A percentile compares a stretch with the other conserved stretches of the same genome.
phyloP scores from a whole-genome alignment of 2,113 vertebrate genomes.

The Albula glossodonta region DNA sequence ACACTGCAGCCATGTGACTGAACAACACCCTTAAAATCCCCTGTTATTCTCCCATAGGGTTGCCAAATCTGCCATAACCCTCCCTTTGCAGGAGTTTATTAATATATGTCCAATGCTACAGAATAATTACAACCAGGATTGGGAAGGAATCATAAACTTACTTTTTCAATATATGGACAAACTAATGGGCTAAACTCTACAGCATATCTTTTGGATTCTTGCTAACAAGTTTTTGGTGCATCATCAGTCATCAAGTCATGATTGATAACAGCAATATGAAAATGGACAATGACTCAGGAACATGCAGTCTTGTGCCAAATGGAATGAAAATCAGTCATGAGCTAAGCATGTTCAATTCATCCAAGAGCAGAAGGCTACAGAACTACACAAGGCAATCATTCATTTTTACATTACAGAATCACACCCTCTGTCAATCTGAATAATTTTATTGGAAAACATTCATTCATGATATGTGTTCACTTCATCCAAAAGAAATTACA shows the following conservation, averaged over 20 bases:
- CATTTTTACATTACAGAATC: not conserved
- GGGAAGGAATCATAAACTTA: too few relatives aligned
- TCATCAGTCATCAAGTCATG: not conserved
- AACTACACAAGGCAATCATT: not conserved
- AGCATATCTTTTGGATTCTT: too few relatives aligned
- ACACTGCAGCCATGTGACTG: too few relatives aligned
- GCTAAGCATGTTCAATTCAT: not conserved
- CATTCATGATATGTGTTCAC: not conserved
- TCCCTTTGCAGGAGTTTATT: not conserved
- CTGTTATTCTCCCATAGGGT: not conserved
- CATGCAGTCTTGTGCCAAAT: not conserved
- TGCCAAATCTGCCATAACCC: not conserved
- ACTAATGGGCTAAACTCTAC: too few relatives aligned
- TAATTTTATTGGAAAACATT: not conserved
- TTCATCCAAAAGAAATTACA: not conserved
- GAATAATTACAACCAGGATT: not conserved
- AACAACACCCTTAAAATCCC: too few relatives aligned
- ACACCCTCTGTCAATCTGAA: not conserved
- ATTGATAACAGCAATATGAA: not conserved
- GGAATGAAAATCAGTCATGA: not conserved
- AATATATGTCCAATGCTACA: not conserved
- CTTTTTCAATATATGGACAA: too few relatives aligned
- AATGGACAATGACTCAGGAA: not conserved
- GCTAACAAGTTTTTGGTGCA: too few relatives aligned
- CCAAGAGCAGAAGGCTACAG: not conserved